These are phyloP conservation scores for Galago senegalensis DNA, from an alignment of 2,797 vertebrate genomes.

Conservation along the genomic window DNA sequence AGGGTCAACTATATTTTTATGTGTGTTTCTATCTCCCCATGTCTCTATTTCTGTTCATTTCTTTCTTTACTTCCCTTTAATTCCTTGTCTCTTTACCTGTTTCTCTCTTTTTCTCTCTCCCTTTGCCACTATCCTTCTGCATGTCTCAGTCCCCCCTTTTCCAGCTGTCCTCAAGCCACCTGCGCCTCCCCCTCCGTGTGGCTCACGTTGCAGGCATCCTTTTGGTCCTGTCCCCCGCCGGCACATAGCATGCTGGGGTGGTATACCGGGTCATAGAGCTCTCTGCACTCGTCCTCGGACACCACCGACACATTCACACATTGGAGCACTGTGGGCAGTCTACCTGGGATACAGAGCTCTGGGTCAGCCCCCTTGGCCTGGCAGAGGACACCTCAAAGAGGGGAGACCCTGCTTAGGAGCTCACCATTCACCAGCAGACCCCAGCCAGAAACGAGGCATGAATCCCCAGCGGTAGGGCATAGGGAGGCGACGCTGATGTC, in stretches of 20 bases:
- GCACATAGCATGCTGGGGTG: conserved; percentile 80
- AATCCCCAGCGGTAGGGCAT: conserved; percentile 83
- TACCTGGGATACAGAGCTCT: conserved; percentile 40
- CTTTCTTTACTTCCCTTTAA: not conserved
- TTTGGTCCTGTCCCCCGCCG: conserved; percentile 60
- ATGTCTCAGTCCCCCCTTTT: not conserved
- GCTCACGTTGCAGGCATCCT: conserved; percentile 75
- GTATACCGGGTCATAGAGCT: conserved; percentile 17
- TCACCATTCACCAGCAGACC: conserved; percentile 69
- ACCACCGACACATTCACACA: conserved; percentile 55
- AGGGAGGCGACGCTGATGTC: conserved; percentile 84
- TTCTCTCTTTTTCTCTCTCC: not conserved
- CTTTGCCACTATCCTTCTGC: not conserved
- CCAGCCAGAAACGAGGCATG: conserved; percentile 90
- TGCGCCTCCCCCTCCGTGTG: not conserved
- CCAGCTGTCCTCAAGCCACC: not conserved
- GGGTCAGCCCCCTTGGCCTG: not conserved
- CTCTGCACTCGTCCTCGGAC: conserved; percentile 36
- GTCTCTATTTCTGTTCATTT: not conserved
- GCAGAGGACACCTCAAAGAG: not conserved
- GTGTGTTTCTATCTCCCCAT: not conserved
- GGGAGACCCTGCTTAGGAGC: fast-evolving
- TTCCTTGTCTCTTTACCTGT: not conserved
- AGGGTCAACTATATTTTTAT: not conserved
- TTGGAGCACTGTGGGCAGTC: conserved; percentile 71